A percentile compares a stretch with the other conserved stretches of the same genome.
Evolutionary conservation across 2,888 invertebrate genomes (phyloP).

Genomic region (Parnassius apollo): DNA sequence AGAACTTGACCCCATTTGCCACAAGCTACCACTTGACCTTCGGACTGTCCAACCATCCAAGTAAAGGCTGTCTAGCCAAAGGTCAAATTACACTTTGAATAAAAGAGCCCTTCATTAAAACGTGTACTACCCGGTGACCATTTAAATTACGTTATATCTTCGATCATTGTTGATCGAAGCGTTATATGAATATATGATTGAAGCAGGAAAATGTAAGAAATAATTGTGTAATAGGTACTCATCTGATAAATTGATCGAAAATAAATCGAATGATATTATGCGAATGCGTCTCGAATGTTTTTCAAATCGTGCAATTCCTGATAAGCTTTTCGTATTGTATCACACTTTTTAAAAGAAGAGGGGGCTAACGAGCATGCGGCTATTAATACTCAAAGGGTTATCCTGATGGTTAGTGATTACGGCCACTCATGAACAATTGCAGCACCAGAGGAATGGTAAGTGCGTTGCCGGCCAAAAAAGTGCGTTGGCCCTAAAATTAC

Average conservation of each 20-base stretch:
- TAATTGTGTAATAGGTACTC: slow-evolving; percentile 5
- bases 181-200: slow-evolving; percentile 10
- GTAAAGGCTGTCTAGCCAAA: neutral
- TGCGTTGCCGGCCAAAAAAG: too few relatives aligned
- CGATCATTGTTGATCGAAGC: neutral
- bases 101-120: slow-evolving; percentile 17
- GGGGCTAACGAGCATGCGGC: too few relatives aligned
- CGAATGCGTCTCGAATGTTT: too few relatives aligned
- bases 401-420: too few relatives aligned
- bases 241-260: neutral
- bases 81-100: slow-evolving; percentile 11
- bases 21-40: slow-evolving; percentile 8
- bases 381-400: too few relatives aligned
- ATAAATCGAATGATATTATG: neutral
- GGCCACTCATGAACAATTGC: too few relatives aligned
- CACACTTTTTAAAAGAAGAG: too few relatives aligned
- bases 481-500: too few relatives aligned
- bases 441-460: too few relatives aligned
- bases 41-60: slow-evolving; percentile 11
- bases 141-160: neutral
- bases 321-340: too few relatives aligned
- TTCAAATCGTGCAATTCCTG: too few relatives aligned
- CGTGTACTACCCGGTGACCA: slow-evolving; percentile 1
- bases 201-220: slow-evolving; percentile 7
- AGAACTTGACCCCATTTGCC: slow-evolving; percentile 23